Evolutionary conservation across 2,888 invertebrate genomes (phyloP).

Genomic region (Agrotis segetum): DNA sequence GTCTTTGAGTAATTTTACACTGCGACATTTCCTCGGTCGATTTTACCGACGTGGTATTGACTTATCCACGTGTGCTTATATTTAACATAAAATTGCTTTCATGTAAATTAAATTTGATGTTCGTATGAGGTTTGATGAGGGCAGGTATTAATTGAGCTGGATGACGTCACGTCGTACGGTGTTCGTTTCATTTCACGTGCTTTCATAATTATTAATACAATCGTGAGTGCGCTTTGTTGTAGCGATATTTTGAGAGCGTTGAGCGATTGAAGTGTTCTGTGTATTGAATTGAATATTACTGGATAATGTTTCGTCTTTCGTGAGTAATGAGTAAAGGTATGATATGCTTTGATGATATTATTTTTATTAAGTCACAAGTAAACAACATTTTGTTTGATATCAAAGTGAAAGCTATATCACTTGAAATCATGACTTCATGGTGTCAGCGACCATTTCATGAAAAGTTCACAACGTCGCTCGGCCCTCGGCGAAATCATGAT

Average conservation of each 20-base stretch:
- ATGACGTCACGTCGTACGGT: constrained; percentile 63
- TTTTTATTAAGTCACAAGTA: not conserved
- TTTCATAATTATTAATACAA: constrained; percentile 57
- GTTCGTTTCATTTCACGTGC: constrained; percentile 65
- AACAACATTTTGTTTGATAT: too few species aligned
- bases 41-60: constrained; percentile 36
- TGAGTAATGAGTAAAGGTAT: not conserved
- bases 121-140: constrained; percentile 82
- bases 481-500: too few species aligned
- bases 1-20: constrained; percentile 30
- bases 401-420: too few species aligned
- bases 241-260: constrained; percentile 20
- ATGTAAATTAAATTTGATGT: constrained; percentile 86
- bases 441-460: too few species aligned
- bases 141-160: constrained; percentile 74
- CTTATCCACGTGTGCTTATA: constrained; percentile 67
- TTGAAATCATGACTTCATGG: too few species aligned
- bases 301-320: constrained; percentile 14
- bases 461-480: too few species aligned
- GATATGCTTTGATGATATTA: not conserved
- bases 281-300: constrained; percentile 12
- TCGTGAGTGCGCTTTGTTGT: constrained; percentile 43
- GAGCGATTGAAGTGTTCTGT: constrained; percentile 13
- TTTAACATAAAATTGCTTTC: constrained; percentile 86
- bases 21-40: constrained; percentile 35